Evolutionary conservation across 2,888 invertebrate genomes (phyloP).

Genomic region (Chrysolina haemoptera): DNA sequence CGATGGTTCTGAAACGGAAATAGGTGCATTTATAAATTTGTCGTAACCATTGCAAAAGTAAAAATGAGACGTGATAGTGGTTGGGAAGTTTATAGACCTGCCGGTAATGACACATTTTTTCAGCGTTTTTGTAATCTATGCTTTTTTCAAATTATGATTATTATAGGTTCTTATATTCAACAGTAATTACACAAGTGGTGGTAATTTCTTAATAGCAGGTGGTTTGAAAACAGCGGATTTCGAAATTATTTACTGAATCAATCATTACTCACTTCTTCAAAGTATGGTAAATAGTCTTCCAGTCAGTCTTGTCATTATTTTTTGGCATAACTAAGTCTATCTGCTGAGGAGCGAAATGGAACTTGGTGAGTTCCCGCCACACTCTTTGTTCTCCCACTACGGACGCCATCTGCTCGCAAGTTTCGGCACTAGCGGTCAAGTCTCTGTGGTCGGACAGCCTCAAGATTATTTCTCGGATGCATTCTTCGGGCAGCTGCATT

Average conservation of each 20-base stretch:
- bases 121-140: too few species aligned
- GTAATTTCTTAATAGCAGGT: too few species aligned
- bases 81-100: too few species aligned
- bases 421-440: slow-evolving; percentile 80
- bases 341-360: slow-evolving; percentile 93
- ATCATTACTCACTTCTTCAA: slow-evolving; percentile 87
- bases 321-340: slow-evolving; percentile 74
- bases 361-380: slow-evolving; percentile 92
- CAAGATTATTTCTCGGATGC: slow-evolving; percentile 90
- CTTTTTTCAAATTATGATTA: too few species aligned
- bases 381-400: slow-evolving; percentile 90
- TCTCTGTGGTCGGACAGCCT: slow-evolving; percentile 79
- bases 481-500: slow-evolving; percentile 94
- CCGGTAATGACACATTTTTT: too few species aligned
- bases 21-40: background rate
- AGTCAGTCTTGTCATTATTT: slow-evolving; percentile 77
- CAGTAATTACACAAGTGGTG: too few species aligned
- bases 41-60: too few species aligned
- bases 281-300: slow-evolving; percentile 89
- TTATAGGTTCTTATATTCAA: too few species aligned
- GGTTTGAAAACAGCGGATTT: too few species aligned
- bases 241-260: too few species aligned
- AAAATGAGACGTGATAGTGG: too few species aligned
- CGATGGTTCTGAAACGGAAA: slow-evolving; percentile 79
- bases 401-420: slow-evolving; percentile 86